A percentile compares a stretch with the other conserved stretches of the same genome.
phyloP scores from a whole-genome alignment of 1,140 invertebrate species.

The Euwallacea similis region DNA sequence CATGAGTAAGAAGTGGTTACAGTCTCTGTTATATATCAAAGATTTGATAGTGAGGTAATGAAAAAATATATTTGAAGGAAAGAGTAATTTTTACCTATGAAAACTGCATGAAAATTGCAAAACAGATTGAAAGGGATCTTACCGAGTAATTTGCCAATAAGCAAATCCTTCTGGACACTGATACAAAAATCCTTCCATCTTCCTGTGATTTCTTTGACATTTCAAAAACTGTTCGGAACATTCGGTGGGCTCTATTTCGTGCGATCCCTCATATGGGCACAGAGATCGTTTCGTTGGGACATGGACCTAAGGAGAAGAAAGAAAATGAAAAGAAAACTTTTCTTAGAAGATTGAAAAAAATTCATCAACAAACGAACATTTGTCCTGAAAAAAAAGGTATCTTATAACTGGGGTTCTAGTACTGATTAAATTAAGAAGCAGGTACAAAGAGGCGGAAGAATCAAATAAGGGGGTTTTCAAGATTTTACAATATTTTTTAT shows the following conservation, averaged over 20 bases:
- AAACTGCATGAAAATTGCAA: not conserved
- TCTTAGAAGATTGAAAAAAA: not conserved
- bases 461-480: too few relatives aligned
- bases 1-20: too few relatives aligned
- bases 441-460: too few relatives aligned
- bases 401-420: too few relatives aligned
- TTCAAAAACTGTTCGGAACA: conserved; percentile 76
- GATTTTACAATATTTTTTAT: too few relatives aligned
- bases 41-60: not conserved
- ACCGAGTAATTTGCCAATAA: conserved; percentile 74
- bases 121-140: not conserved
- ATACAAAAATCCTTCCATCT: conserved; percentile 69
- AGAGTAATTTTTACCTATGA: not conserved
- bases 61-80: not conserved
- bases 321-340: conserved; percentile 47
- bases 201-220: conserved; percentile 60
- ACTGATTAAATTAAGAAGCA: too few relatives aligned
- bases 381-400: too few relatives aligned
- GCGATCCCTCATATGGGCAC: conserved; percentile 71
- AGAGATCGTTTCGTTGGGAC: conserved; percentile 58
- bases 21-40: not conserved
- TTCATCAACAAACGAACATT: not conserved
- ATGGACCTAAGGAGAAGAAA: conserved; percentile 57
- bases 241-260: conserved; percentile 63
- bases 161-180: conserved; percentile 75